Base-by-base conservation (phyloP, 2,888 invertebrate genomes). In the Pegoplata infirma region DNA sequence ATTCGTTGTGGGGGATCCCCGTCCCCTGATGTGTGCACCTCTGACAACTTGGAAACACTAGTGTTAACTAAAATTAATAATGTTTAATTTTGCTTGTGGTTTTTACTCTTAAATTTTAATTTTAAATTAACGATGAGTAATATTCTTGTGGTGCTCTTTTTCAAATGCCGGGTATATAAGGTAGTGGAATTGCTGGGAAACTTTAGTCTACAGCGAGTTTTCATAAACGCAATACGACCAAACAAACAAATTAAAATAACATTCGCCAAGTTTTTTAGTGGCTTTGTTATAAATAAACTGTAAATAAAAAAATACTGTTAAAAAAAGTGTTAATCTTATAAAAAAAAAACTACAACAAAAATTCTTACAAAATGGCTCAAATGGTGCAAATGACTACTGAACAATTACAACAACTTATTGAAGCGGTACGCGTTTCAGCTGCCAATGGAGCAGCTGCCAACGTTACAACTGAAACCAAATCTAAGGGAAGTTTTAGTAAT, bases 401-500 rank as follows among this genome's bases (percentile, higher is more conserved):
- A 66, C 88, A 88, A 81, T 85, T 88, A 67, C 84, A 83, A 28
- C 81, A 82, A 68, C 81, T 88, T 2, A 85, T 88, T 40, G 85
- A 86, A 67, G 84, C 87, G 0, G 85, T 87, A 40, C 82, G 81
- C 7, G 74, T 83, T 0, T 61, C 86, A 44, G 86, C 84, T 0
- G 85, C 84, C 0, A 66, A 32, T n/a, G 75, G 63, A 6, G 47
- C 73, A 40, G 75, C 69, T 8, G 81, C 61, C 23, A 69, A 44
- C 55, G 67, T 17, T 10, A 63, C 76, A 0, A 68, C 36, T 3
- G 78, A n/a, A n/a, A n/a, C 64, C n/a, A 76, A 82, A 47, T 86
- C 88, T 0, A 88, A 87, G 76, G 86, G 87, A 3, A 88, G 86
- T 74, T 87, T 88, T 46, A 85, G 83, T 73, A 88, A 86, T 51